Conservation (phyloP, 23 tunicate species). For the Pegea sp. region DNA sequence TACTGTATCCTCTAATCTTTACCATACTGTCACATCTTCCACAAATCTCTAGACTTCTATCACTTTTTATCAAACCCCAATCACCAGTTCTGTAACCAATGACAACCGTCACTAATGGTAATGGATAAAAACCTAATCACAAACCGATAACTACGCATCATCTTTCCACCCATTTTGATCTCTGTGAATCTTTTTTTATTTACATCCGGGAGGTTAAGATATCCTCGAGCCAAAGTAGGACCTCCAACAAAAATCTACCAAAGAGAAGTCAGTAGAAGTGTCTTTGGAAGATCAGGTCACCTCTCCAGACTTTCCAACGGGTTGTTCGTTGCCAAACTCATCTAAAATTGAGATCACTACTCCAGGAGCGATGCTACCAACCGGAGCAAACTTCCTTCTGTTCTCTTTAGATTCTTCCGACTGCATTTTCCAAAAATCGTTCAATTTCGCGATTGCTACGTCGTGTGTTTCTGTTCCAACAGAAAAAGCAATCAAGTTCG, state of each 20-base stretch:
- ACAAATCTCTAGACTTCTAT: slow-evolving; percentile 65
- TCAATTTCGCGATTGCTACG: slow-evolving; percentile 55
- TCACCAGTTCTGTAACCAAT: slow-evolving; percentile 52
- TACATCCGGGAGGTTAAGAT: slow-evolving; percentile 62
- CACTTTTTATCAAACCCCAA: slow-evolving; percentile 60
- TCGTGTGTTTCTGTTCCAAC: slow-evolving; percentile 57
- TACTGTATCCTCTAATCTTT: slow-evolving; percentile 85
- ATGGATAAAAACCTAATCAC: background rate
- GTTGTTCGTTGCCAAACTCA: slow-evolving; percentile 44
- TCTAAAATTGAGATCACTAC: slow-evolving; percentile 41
- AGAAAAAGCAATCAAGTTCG: background rate
- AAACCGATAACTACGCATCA: background rate
- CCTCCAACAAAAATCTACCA: slow-evolving; percentile 83
- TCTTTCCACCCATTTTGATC: background rate
- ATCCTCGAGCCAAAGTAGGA: slow-evolving; percentile 83
- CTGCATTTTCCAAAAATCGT: slow-evolving; percentile 11
- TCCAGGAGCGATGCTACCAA: slow-evolving; percentile 62
- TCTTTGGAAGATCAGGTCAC: no score
- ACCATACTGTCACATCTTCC: slow-evolving; percentile 95
- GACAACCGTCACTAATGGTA: background rate
- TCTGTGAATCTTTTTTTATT: slow-evolving; percentile 30
- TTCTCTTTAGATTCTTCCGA: slow-evolving; percentile 4
- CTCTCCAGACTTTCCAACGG: slow-evolving; percentile 84
- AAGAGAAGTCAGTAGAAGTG: background rate
- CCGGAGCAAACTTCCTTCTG: slow-evolving; percentile 63